Conservation (phyloP, 2,113 vertebrate species). For the Dinomys branickii region DNA sequence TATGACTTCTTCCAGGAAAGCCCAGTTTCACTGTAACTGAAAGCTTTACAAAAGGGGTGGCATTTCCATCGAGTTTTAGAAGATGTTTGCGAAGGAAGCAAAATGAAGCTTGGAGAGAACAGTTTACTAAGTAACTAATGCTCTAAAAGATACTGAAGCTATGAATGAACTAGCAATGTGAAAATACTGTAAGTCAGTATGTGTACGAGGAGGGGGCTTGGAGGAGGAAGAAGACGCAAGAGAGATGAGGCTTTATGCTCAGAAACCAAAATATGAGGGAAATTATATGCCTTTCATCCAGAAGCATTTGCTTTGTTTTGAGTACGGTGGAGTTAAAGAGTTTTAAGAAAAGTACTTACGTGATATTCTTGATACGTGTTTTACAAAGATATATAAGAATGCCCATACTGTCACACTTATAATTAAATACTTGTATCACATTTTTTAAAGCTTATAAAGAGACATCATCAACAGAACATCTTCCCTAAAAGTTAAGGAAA, state of each 20-base stretch:
- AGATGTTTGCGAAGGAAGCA: not conserved
- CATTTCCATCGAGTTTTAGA: not conserved
- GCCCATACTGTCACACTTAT: not conserved
- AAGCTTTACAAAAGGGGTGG: not conserved
- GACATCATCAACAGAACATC: not conserved
- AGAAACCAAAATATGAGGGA: not conserved
- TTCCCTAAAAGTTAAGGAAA: not conserved
- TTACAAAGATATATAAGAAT: not conserved
- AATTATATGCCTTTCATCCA: not conserved
- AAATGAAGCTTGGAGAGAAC: not conserved
- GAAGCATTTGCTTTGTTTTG: not conserved
- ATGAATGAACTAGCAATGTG: not conserved
- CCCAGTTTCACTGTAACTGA: not conserved
- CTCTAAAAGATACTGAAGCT: not conserved
- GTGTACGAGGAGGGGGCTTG: not conserved
- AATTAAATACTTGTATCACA: not conserved
- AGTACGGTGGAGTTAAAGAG: not conserved
- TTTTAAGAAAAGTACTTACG: not conserved
- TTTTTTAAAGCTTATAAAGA: not conserved
- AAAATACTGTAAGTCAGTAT: not conserved
- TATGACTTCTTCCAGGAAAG: not conserved
- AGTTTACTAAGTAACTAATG: constrained; percentile 6
- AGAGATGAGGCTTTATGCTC: not conserved
- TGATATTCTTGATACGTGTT: not conserved
- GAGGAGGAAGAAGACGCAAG: not conserved